Evolutionary conservation across 92 coral and sea anemone species (phyloP), one percentile per base, ranked within the genome.

Genomic region (Actinernus sp.): DNA sequence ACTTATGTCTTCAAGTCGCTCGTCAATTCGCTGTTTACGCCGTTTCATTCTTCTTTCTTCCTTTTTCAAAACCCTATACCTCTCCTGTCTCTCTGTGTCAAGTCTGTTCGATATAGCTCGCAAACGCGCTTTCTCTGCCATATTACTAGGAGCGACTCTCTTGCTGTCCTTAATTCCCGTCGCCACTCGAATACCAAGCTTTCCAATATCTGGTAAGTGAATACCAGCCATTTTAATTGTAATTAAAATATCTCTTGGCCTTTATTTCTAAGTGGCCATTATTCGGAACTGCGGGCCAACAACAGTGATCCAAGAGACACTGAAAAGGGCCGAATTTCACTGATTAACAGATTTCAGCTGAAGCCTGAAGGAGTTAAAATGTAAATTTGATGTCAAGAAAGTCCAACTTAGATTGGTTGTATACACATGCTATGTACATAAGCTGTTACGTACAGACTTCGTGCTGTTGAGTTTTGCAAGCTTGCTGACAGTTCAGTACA

Each of bases 131-230:
- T 70, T 63, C 46, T 89, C 96, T 12, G 71, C 88, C 82, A 74
- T 61, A 63, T 89, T 74, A 26, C 39, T 63, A 13, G 96, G 92
- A 0, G 82, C 92, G 2, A 89, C 96, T 62, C 77, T 74, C 39
- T 85, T 89, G 54, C 65, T 63, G 65, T 89, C 96, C 48, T 49
- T 70, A 14, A 89, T 47, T 36, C 96, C 96, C 5, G 96, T 74
- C n/a, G 96, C 96, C 4, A 89, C 73, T 36, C 58, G 88, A 59
- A 89, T 89, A 38, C 96, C 96, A 34, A 89, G 73, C 41, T 82
- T 87, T 4, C 96, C 96, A 32, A 89, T 89, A 26, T 89, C 96
- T 1, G 96, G 96, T 1, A 89, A 69, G 28, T 69, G 92, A 14
- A 89, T 80, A 22, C 96, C 96, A 1, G 92, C 91, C 96, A 89